phyloP scores from a whole-genome alignment of 2,888 invertebrate species.

The Standfussiana lucernea region DNA sequence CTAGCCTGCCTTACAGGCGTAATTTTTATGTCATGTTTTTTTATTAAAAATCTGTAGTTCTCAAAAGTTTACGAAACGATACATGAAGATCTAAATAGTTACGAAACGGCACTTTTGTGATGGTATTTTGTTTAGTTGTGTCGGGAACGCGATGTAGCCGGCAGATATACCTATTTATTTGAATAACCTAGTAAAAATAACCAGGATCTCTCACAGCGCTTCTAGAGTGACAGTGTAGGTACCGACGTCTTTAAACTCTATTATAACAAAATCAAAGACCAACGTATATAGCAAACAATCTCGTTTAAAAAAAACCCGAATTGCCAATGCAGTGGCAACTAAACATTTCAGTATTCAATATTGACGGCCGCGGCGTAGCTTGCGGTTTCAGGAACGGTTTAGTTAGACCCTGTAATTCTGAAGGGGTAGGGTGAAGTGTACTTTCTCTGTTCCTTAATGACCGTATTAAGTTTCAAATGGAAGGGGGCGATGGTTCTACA shows the following conservation, averaged over 20 bases:
- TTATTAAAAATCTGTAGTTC: no score
- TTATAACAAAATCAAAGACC: not conserved
- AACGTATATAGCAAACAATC: not conserved
- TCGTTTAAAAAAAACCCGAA: not conserved
- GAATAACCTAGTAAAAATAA: not conserved
- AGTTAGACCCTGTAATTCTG: slow-evolving; percentile 30
- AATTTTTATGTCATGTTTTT: no score
- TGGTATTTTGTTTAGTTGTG: no score
- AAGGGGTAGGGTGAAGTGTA: slow-evolving; percentile 29
- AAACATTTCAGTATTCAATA: slow-evolving; percentile 20
- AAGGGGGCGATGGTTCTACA: slow-evolving; percentile 39
- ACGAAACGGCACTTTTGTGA: no score
- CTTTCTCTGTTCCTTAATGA: slow-evolving; percentile 31
- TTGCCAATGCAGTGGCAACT: not conserved
- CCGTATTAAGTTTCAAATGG: slow-evolving; percentile 41
- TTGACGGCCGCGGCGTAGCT: slow-evolving; percentile 11
- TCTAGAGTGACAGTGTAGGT: not conserved
- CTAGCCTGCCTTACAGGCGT: no score
- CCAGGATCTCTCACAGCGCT: not conserved
- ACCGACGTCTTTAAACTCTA: not conserved
- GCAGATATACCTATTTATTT: no score
- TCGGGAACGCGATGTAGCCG: no score
- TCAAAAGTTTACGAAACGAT: no score
- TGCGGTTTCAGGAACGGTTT: slow-evolving; percentile 27
- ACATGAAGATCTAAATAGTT: no score